These are phyloP conservation scores for Peromyscus eremicus DNA, from an alignment of 2,797 vertebrate species.

Conservation along the genomic window DNA sequence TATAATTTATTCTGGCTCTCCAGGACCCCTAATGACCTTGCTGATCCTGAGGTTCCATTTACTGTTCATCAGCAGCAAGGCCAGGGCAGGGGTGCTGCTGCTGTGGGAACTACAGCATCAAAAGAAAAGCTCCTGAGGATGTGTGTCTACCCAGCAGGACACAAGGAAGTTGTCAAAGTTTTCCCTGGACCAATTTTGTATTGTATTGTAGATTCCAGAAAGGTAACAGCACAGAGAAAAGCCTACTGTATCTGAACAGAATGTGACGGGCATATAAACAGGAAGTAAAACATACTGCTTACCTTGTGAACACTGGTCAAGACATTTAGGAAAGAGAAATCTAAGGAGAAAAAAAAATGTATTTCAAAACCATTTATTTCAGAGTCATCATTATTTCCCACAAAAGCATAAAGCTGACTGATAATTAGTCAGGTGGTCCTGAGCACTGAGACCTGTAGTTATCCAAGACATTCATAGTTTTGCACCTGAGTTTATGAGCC, in stretches of 20 bases:
- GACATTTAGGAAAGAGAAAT: constrained; percentile 96
- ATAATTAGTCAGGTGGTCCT: background rate
- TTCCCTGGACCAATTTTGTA: constrained; percentile 15
- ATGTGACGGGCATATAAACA: constrained; percentile 17
- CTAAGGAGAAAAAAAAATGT: constrained; percentile 85
- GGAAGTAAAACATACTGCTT: constrained; percentile 64
- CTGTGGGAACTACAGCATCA: background rate
- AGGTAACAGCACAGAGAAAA: background rate
- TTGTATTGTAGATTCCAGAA: constrained; percentile 52
- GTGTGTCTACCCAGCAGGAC: constrained; percentile 32
- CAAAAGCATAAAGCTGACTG: background rate
- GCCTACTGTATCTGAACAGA: background rate
- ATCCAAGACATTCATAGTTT: background rate
- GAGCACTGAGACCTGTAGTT: background rate
- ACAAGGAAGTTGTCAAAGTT: constrained; percentile 22
- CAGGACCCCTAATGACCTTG: constrained; percentile 17
- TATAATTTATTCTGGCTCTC: constrained; percentile 68
- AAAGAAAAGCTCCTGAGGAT: constrained; percentile 43
- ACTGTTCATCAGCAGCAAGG: background rate
- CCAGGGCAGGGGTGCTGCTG: background rate
- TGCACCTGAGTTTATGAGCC: background rate
- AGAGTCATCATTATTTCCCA: constrained; percentile 57
- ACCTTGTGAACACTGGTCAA: constrained; percentile 99
- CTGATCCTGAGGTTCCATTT: background rate
- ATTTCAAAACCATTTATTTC: constrained; percentile 65